Conservation (phyloP, 2,113 vertebrate species). For the Electrona antarctica region DNA sequence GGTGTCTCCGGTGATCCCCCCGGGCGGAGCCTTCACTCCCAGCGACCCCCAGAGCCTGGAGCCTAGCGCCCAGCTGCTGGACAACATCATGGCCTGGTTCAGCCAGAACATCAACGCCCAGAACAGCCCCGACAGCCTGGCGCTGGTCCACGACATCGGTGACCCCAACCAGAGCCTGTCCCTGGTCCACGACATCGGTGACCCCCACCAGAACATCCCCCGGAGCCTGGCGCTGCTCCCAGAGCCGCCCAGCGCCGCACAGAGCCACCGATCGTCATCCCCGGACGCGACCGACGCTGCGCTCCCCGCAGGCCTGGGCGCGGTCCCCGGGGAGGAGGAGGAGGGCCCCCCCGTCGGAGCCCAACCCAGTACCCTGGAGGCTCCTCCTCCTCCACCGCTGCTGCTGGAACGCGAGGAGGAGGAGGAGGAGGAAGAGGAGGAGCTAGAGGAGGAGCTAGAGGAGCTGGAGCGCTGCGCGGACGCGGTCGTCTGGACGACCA, state of each 20-base stretch:
- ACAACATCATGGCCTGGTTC: slow-evolving; percentile 77
- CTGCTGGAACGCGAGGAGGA: too few species aligned
- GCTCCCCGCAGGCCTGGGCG: too few species aligned
- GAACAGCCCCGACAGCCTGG: slow-evolving; percentile 75
- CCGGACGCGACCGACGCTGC: too few species aligned
- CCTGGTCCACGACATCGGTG: slow-evolving; percentile 56
- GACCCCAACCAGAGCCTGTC: slow-evolving; percentile 73
- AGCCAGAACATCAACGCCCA: slow-evolving; percentile 38
- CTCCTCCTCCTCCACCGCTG: too few species aligned
- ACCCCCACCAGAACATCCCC: slow-evolving; percentile 74
- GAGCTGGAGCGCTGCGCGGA: too few species aligned
- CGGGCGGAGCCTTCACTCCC: slow-evolving; percentile 70
- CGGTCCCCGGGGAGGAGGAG: too few species aligned
- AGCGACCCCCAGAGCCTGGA: slow-evolving; percentile 75
- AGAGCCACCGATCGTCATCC: too few species aligned
- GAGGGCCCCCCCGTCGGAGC: too few species aligned
- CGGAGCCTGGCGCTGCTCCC: slow-evolving; percentile 66
- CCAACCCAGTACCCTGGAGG: too few species aligned
- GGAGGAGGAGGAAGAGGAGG: too few species aligned
- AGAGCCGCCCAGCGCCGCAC: slow-evolving; percentile 66
- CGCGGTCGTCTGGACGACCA: too few species aligned
- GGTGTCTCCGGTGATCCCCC: slow-evolving; percentile 71
- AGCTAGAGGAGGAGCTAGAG: too few species aligned
- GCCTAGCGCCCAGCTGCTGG: slow-evolving; percentile 70
- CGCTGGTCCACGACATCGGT: slow-evolving; percentile 60